Evolutionary conservation across 2,888 invertebrate species (phyloP).

Genomic region (Diachrysia chrysitis): DNA sequence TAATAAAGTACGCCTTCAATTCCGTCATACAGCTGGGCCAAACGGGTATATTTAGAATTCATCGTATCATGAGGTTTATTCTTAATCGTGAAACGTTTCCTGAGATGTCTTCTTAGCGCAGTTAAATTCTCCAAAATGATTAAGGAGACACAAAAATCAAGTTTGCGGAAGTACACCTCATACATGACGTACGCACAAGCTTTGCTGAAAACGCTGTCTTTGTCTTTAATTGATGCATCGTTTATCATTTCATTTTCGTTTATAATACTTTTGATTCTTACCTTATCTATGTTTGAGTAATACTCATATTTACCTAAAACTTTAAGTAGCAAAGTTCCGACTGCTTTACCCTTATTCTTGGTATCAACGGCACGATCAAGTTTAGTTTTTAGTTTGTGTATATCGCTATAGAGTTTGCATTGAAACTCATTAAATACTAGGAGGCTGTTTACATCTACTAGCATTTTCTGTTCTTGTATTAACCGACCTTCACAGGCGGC

Average conservation of each 20-base stretch:
- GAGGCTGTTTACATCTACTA: conserved; percentile 9
- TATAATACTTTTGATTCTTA: background rate
- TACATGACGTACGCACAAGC: background rate
- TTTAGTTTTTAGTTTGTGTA: background rate
- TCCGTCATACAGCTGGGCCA: conserved; percentile 15
- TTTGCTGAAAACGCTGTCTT: background rate
- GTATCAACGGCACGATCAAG: no score
- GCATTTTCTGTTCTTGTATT: background rate
- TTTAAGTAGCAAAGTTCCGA: background rate
- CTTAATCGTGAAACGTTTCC: conserved; percentile 14
- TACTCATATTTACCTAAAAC: conserved; percentile 24
- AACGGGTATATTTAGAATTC: background rate
- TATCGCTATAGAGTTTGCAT: conserved; percentile 6
- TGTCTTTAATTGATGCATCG: background rate
- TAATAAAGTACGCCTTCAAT: conserved; percentile 44
- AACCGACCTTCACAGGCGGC: background rate
- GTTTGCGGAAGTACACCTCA: conserved; percentile 38
- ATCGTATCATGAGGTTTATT: conserved; percentile 13
- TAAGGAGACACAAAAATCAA: conserved; percentile 39
- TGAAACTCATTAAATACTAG: conserved; percentile 28
- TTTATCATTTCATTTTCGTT: background rate
- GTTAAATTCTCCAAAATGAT: conserved; percentile 39
- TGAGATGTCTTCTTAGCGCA: conserved; percentile 28
- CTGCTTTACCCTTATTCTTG: background rate
- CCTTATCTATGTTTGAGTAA: conserved; percentile 13